Evolutionary conservation across 2,113 vertebrate species (phyloP).

Genomic region (Deroptyus accipitrinus): DNA sequence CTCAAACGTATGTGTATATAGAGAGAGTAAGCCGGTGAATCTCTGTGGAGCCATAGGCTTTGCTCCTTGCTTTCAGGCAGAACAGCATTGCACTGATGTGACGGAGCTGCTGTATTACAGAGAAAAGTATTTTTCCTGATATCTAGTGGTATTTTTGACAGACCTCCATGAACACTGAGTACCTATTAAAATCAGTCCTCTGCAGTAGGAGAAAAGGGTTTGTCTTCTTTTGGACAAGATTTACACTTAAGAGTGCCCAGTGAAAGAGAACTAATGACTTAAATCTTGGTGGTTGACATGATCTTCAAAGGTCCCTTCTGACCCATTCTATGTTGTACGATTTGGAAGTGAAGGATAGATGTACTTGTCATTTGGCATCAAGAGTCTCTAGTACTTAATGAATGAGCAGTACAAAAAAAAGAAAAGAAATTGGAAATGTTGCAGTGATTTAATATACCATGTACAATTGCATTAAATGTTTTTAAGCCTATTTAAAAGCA

Average conservation of each 20-base stretch:
- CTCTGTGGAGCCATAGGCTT: background rate
- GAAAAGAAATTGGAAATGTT: background rate
- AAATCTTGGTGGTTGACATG: background rate
- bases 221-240: background rate
- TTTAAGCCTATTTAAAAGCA: background rate
- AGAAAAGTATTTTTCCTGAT: background rate
- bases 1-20: background rate
- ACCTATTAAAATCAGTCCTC: background rate
- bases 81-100: background rate
- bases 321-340: background rate
- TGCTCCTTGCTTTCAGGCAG: background rate
- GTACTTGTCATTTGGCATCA: background rate
- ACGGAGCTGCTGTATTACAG: background rate
- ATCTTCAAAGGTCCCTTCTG: background rate
- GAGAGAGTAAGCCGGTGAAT: background rate
- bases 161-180: background rate
- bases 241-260: background rate
- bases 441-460: background rate
- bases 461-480: background rate
- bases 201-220: background rate
- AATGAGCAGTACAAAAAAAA: background rate
- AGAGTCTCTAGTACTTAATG: background rate
- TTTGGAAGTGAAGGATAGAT: background rate
- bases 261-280: background rate
- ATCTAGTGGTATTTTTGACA: background rate